Evolutionary conservation across 1,140 invertebrate genomes (phyloP).

Genomic region (Geopemphigus sp.): DNA sequence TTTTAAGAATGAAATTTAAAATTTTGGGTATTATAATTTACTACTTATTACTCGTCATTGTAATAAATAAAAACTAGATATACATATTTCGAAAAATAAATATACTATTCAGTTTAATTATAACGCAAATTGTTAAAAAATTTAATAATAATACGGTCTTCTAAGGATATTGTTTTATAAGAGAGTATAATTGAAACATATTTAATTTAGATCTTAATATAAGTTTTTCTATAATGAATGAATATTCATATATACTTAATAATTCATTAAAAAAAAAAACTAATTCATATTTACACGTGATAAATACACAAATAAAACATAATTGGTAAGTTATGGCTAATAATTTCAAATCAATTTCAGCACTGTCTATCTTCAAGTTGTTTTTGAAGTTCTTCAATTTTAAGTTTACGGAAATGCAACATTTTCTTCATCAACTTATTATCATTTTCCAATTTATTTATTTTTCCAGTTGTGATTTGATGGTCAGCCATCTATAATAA

Average conservation of each 20-base stretch:
- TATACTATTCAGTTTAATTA: neutral
- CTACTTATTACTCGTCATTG: no score
- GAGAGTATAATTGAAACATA: no score
- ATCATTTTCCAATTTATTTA: slow-evolving; percentile 30
- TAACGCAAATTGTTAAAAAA: neutral
- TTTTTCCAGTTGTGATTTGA: slow-evolving; percentile 21
- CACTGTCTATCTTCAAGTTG: neutral
- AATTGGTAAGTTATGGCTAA: neutral
- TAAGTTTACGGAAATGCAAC: slow-evolving; percentile 34
- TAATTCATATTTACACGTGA: neutral
- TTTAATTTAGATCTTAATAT: no score
- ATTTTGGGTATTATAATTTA: no score
- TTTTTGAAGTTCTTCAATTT: slow-evolving; percentile 44
- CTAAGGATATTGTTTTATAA: no score
- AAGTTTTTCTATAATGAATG: no score
- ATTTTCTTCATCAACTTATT: slow-evolving; percentile 36
- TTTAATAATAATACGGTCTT: neutral
- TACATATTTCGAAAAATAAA: neutral
- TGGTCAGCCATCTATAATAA: slow-evolving; percentile 8
- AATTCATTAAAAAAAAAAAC: no score
- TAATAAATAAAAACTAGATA: neutral
- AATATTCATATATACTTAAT: no score
- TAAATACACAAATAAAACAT: neutral
- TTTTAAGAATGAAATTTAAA: no score
- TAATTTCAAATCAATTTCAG: neutral